Base-by-base conservation (phyloP, 2,888 invertebrate species). In the Ganaspis brasiliensis region DNA sequence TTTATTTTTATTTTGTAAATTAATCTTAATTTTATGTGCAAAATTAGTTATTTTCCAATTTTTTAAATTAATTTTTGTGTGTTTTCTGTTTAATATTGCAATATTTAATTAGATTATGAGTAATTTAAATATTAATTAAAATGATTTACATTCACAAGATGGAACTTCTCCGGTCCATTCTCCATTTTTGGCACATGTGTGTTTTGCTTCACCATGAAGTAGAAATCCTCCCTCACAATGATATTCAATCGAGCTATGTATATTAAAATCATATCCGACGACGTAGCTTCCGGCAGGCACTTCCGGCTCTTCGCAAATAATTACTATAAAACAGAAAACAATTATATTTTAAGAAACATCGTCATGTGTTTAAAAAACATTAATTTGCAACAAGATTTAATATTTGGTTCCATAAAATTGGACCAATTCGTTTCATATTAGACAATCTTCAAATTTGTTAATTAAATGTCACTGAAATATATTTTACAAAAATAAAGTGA, bases 191-290 rank as follows among this genome's bases (percentile, higher is more conserved):
- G 94, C 94, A 89, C 97, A 98, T 14, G 94, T 93, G 56, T 96
- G 94, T 56, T 93, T 94, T 0, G 94, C 89, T 83, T 95, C 95
- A 0, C 98, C 97, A 6, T 95, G 93, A 78, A 98, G 92, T 77
- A 95, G 93, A 90, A 97, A 96, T 0, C 98, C 98, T 0, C 94
- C 93, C 90, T 97, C 97, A 89, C 98, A 98, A 87, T 97, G 95
- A 91, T 97, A 98, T 88, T 96, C 95, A 63, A 98, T 97, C 37
- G 94, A 94, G 0, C 97, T 97, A 90, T 97, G 97, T 0, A 98
- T 95, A 88, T 97, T 97, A 89, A 97, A 95, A 88, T 97, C 97
- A 88, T 97, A 97, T 0, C 97, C 97, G 19, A 97, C 96, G 78
- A 98, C 97, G 91, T 95, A 97, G 9, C 97, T 96, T 8, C 97